Evolutionary conservation across 2,113 vertebrate genomes (phyloP).

Genomic region (Labrus mixtus): DNA sequence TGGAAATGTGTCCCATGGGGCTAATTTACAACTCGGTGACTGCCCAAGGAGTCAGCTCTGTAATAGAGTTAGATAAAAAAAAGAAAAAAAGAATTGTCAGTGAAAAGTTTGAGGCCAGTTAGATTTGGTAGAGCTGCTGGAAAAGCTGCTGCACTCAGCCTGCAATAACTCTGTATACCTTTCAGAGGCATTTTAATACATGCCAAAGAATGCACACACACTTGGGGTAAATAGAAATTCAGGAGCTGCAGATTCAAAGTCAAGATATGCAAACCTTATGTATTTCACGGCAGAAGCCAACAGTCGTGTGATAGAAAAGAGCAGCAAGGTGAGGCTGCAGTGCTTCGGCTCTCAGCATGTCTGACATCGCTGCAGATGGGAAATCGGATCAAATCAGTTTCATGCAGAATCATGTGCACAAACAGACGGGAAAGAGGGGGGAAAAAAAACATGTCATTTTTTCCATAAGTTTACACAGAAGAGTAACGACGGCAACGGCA

Average conservation of each 20-base stretch:
- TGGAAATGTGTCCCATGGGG: not conserved
- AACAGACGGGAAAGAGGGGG: not conserved
- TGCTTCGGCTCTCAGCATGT: conserved; percentile 9
- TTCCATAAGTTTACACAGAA: not conserved
- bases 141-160: not conserved
- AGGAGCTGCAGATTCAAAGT: conserved; percentile 9
- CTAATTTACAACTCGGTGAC: conserved; percentile 8
- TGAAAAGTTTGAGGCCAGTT: not conserved
- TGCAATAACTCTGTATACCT: not conserved
- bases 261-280: not conserved
- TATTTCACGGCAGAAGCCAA: not conserved
- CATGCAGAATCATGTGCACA: conserved; percentile 18
- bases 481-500: not conserved
- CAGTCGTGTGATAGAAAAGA: conserved; percentile 2
- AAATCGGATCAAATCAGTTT: conserved; percentile 37
- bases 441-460: not conserved
- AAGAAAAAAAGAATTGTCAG: not conserved
- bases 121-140: conserved; percentile 2
- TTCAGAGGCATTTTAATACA: not conserved
- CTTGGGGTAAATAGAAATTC: not conserved
- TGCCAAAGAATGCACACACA: not conserved
- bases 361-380: conserved; percentile 16
- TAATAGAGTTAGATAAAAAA: conserved; percentile 15
- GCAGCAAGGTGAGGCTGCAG: conserved; percentile 18
- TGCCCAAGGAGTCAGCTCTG: not conserved